A percentile compares a stretch with the other conserved stretches of the same genome.
phyloP scores from a whole-genome alignment of 2,113 vertebrate genomes.

The Neotoma lepida region DNA sequence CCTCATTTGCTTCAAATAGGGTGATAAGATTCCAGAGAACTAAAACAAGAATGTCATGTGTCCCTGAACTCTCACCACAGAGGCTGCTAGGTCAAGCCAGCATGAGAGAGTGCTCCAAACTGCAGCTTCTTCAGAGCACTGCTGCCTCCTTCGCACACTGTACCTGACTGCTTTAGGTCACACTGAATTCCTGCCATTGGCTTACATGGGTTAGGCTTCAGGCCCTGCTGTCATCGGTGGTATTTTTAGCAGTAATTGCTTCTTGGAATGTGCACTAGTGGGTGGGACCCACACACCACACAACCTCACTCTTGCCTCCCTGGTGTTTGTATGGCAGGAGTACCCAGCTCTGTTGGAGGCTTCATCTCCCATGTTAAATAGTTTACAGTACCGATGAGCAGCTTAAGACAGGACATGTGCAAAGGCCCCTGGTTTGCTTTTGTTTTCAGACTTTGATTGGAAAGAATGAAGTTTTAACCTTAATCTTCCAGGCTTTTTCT shows the following conservation, averaged over 20 bases:
- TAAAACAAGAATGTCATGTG: neutral
- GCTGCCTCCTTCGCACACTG: rapidly evolving
- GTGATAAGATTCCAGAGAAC: no score
- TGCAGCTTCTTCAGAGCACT: neutral
- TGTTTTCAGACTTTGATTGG: neutral
- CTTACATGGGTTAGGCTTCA: neutral
- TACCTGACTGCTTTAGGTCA: neutral
- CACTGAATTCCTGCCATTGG: neutral
- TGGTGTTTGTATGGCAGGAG: neutral
- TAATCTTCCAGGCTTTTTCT: neutral
- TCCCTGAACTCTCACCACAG: neutral
- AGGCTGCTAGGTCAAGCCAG: rapidly evolving
- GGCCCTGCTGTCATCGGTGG: rapidly evolving
- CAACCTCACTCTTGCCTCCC: neutral
- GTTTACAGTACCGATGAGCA: neutral
- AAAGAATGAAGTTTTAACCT: neutral
- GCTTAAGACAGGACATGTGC: neutral
- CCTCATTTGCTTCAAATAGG: neutral
- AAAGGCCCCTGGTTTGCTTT: neutral
- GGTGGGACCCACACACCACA: neutral
- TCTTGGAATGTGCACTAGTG: neutral
- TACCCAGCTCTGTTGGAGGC: neutral
- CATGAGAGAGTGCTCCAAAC: neutral
- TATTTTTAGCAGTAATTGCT: neutral
- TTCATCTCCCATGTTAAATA: neutral